Evolutionary conservation across 2,888 invertebrate genomes (phyloP).

Genomic region (Cephus pygmeus): DNA sequence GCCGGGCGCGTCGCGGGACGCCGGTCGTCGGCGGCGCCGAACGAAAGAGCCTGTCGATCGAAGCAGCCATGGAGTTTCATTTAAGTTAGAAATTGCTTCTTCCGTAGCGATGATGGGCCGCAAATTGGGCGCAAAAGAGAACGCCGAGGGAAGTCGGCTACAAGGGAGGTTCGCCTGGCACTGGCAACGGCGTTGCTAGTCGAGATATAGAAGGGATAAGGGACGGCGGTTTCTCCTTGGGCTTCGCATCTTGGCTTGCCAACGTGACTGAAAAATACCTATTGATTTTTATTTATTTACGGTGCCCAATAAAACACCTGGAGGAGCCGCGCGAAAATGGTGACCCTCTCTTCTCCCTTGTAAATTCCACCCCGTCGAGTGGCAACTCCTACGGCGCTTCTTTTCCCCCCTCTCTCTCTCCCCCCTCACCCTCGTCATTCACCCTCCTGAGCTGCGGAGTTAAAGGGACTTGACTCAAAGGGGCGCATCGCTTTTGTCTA

Average conservation of each 20-base stretch:
- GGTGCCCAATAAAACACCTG: background rate
- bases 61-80: conserved; percentile 55
- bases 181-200: too few species aligned
- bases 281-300: conserved; percentile 40
- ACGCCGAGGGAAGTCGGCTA: background rate
- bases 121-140: conserved; percentile 65
- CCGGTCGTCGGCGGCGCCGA: background rate
- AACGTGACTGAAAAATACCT: conserved; percentile 24
- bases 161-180: too few species aligned
- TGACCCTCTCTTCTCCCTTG: too few species aligned
- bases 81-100: conserved; percentile 67
- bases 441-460: too few species aligned
- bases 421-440: conserved; percentile 7
- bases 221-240: too few species aligned
- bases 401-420: background rate
- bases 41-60: background rate
- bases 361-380: background rate
- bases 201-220: too few species aligned
- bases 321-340: too few species aligned
- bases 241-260: background rate
- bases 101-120: conserved; percentile 66
- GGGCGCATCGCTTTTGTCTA: too few species aligned
- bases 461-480: too few species aligned
- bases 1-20: too few species aligned
- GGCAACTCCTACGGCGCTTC: background rate